A percentile compares a stretch with the other conserved stretches of the same genome.
Conservation (phyloP, 1,140 invertebrate species). For the Lepidostoma basale region DNA sequence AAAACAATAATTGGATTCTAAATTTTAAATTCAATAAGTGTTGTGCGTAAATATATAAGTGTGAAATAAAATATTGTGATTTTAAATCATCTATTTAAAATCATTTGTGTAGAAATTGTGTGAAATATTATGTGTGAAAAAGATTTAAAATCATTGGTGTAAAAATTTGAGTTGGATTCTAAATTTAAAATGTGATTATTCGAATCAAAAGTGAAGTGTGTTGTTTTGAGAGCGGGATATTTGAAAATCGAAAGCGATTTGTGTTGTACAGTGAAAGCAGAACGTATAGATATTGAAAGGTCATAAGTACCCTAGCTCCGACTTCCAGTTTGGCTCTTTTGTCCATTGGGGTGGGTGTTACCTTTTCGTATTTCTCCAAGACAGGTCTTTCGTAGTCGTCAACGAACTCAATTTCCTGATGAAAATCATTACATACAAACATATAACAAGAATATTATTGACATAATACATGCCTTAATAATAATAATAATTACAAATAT, state of each 20-base stretch:
- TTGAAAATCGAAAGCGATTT: not conserved
- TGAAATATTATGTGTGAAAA: too few relatives aligned
- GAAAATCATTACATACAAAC: not conserved
- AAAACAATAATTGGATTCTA: too few relatives aligned
- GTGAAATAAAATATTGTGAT: too few relatives aligned
- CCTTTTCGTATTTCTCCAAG: slow-evolving; percentile 69
- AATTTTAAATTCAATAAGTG: too few relatives aligned
- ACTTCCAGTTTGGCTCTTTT: slow-evolving; percentile 47
- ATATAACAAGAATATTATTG: too few relatives aligned
- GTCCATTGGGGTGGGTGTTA: slow-evolving; percentile 57
- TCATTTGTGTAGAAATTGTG: too few relatives aligned
- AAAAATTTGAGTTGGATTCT: too few relatives aligned
- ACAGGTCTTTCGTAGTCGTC: slow-evolving; percentile 71
- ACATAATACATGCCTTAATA: too few relatives aligned
- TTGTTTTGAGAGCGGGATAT: not conserved
- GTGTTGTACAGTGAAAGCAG: not conserved
- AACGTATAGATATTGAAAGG: not conserved
- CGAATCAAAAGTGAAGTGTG: not conserved
- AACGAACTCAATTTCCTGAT: slow-evolving; percentile 57
- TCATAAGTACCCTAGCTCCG: not conserved
- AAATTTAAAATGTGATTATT: not conserved
- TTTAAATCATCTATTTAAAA: too few relatives aligned
- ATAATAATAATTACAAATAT: too few relatives aligned
- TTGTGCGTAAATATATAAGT: too few relatives aligned
- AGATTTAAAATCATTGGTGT: too few relatives aligned